These are phyloP conservation scores for Tinea semifulvella DNA, from an alignment of 2,888 invertebrate species.

Conservation along the genomic window DNA sequence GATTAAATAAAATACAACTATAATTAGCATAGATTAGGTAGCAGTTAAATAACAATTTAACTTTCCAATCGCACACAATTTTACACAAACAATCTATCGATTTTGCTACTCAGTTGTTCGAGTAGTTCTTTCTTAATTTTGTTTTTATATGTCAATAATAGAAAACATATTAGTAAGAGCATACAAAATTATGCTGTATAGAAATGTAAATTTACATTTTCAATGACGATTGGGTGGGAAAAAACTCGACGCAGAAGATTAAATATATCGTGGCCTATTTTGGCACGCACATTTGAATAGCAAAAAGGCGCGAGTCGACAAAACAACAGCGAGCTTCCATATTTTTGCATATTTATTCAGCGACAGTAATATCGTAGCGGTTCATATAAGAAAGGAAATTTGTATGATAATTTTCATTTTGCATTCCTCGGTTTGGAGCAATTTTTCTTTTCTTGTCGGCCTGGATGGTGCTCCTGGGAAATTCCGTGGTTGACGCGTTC, in stretches of 20 bases:
- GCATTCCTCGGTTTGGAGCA: constrained; percentile 49
- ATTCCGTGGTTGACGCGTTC: constrained; percentile 33
- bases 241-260: neutral
- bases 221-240: too few species aligned
- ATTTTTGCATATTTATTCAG: constrained; percentile 58
- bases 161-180: too few species aligned
- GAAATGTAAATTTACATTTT: too few species aligned
- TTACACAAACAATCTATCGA: too few species aligned
- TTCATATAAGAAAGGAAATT: constrained; percentile 59
- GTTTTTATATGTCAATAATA: too few species aligned
- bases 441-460: constrained; percentile 53
- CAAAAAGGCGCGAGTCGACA: constrained; percentile 12
- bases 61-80: too few species aligned
- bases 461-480: constrained; percentile 61
- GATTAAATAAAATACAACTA: too few species aligned
- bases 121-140: too few species aligned
- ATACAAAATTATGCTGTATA: too few species aligned
- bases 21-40: too few species aligned
- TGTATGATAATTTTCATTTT: constrained; percentile 67
- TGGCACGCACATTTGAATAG: constrained; percentile 36
- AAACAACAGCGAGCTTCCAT: constrained; percentile 46
- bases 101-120: too few species aligned
- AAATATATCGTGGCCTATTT: constrained; percentile 24
- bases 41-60: too few species aligned
- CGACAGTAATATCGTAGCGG: constrained; percentile 47